Conservation (phyloP, 2,797 vertebrate species). For the Octomys mimax region DNA sequence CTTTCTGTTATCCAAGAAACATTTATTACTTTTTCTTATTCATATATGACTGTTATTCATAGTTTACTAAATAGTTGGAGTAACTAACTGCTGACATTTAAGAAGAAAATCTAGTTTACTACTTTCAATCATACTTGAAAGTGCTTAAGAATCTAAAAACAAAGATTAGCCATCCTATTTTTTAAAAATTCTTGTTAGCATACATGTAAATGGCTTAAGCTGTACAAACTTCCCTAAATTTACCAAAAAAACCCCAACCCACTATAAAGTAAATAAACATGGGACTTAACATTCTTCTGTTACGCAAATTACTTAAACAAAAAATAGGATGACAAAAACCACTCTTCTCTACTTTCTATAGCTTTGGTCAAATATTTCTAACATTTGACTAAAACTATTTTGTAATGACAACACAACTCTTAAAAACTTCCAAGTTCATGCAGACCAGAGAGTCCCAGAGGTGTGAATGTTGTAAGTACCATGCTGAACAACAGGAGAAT, state of each 20-base stretch:
- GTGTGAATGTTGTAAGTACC: background rate
- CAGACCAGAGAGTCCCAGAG: background rate
- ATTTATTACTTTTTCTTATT: background rate
- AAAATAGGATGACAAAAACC: slow-evolving; percentile 1
- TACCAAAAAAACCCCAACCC: background rate
- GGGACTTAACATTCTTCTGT: slow-evolving; percentile 18
- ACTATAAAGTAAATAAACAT: background rate
- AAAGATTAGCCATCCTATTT: slow-evolving; percentile 20
- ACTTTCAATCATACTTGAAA: background rate
- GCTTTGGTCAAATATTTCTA: background rate
- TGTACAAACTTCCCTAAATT: slow-evolving; percentile 30
- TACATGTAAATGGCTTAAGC: background rate
- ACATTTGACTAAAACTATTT: background rate
- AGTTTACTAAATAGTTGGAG: background rate
- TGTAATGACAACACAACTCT: background rate
- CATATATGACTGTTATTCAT: background rate
- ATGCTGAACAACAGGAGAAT: background rate
- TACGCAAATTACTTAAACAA: slow-evolving; percentile 14
- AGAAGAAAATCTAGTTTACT: slow-evolving; percentile 19
- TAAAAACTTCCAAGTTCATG: background rate
- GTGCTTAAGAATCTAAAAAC: slow-evolving; percentile 42
- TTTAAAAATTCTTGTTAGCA: slow-evolving; percentile 63
- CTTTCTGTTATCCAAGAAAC: background rate
- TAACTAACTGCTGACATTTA: slow-evolving; percentile 3
- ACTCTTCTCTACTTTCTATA: background rate